phyloP scores from a whole-genome alignment of 1,140 invertebrate genomes.

The Ceratosolen solmsi region DNA sequence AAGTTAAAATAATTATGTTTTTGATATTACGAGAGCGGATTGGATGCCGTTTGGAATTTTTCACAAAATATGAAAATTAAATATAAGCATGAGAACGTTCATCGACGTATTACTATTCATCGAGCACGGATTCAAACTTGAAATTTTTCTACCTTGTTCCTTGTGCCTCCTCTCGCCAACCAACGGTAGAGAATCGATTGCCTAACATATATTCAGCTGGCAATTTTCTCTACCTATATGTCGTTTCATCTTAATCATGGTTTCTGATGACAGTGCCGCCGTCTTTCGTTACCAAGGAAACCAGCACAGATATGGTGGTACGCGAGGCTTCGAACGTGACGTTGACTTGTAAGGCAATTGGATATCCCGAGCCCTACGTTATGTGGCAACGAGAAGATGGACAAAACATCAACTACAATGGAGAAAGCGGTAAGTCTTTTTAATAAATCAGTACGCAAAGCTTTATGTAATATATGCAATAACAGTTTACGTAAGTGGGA shows the following conservation, averaged over 20 bases:
- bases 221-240: constrained; percentile 19
- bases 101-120: not conserved
- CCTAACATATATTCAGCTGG: constrained; percentile 9
- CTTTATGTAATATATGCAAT: not conserved
- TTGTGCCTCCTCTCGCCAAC: not conserved
- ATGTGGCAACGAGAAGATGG: constrained; percentile 93
- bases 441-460: constrained; percentile 50
- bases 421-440: constrained; percentile 80
- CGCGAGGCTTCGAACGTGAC: constrained; percentile 91
- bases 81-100: no score
- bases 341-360: constrained; percentile 88
- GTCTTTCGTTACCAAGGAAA: constrained; percentile 87
- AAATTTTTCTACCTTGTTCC: not conserved
- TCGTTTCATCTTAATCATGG: constrained; percentile 44
- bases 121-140: not conserved
- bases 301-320: constrained; percentile 91
- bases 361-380: constrained; percentile 91
- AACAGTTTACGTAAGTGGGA: no score
- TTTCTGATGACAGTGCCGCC: constrained; percentile 81
- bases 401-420: constrained; percentile 88
- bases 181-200: not conserved
- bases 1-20: no score
- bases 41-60: no score
- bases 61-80: no score
- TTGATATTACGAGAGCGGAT: no score